Conservation (phyloP, 2,888 invertebrate genomes). For the Marasmarcha lunaedactyla region DNA sequence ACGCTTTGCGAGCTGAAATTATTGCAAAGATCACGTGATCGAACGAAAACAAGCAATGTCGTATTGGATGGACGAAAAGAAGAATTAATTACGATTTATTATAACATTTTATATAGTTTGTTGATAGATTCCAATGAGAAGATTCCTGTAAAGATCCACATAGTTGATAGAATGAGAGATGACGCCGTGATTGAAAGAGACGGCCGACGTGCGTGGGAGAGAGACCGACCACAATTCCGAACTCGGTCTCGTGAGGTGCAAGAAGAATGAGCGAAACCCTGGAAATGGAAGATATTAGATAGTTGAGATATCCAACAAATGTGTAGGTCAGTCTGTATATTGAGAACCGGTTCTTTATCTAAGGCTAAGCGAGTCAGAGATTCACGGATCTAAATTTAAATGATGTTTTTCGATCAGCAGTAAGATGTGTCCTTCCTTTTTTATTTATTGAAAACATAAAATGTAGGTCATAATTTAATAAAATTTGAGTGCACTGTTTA, state of each 20-base stretch:
- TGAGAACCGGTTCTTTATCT: too few species aligned
- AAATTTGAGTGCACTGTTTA: too few species aligned
- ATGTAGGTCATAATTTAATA: too few species aligned
- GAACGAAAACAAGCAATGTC: slow-evolving; percentile 48
- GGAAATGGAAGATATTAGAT: slow-evolving; percentile 24
- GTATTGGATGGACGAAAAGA: slow-evolving; percentile 44
- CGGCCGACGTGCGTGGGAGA: slow-evolving; percentile 46
- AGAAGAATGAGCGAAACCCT: slow-evolving; percentile 31
- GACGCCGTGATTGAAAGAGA: slow-evolving; percentile 51
- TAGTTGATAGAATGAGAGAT: slow-evolving; percentile 38
- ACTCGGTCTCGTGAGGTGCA: slow-evolving; percentile 18
- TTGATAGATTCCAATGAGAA: too few species aligned
- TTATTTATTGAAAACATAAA: too few species aligned
- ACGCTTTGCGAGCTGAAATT: slow-evolving; percentile 11
- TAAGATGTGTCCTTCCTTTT: too few species aligned
- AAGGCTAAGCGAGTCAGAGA: too few species aligned
- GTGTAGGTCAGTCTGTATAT: too few species aligned
- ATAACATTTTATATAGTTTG: neutral
- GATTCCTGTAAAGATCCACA: neutral
- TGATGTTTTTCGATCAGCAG: too few species aligned
- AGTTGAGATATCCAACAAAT: too few species aligned
- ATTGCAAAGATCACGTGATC: slow-evolving; percentile 18
- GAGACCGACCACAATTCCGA: slow-evolving; percentile 20
- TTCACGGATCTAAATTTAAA: too few species aligned
- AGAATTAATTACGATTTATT: slow-evolving; percentile 20